Evolutionary conservation across 2,113 vertebrate genomes (phyloP).

Genomic region (Oreochromis tanganicae): DNA sequence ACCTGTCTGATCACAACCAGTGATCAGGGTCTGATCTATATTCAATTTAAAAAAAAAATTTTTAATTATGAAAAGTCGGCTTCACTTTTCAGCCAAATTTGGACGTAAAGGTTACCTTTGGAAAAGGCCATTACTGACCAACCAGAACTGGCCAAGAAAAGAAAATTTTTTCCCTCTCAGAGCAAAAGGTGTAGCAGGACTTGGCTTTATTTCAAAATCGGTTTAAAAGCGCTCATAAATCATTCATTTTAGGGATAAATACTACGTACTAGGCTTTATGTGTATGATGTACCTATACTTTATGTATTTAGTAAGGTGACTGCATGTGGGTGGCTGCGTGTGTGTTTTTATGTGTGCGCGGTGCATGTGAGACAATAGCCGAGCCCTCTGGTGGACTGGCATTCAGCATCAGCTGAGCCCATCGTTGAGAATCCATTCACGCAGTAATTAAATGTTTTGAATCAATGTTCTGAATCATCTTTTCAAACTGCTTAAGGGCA

Average conservation of each 20-base stretch:
- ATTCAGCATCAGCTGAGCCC: constrained; percentile 80
- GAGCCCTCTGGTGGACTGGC: constrained; percentile 73
- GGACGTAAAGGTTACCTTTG: background rate
- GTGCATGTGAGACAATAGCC: constrained; percentile 39
- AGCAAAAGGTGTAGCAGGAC: background rate
- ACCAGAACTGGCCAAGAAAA: background rate
- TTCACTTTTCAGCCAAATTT: background rate
- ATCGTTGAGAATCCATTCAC: constrained; percentile 87
- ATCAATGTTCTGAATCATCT: constrained; percentile 95
- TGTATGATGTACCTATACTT: background rate
- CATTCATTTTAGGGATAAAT: background rate
- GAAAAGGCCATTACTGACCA: background rate
- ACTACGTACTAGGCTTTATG: background rate
- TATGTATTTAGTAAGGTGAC: background rate
- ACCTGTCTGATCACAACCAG: background rate
- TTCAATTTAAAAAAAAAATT: too few relatives aligned
- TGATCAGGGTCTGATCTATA: background rate
- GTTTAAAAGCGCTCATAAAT: background rate
- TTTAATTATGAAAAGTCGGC: background rate
- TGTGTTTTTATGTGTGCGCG: background rate
- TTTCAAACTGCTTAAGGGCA: constrained; percentile 94
- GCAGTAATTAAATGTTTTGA: constrained; percentile 99
- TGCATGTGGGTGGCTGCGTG: background rate
- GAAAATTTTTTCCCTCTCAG: background rate
- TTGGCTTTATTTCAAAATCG: background rate